phyloP scores from a whole-genome alignment of 2,888 invertebrate species.

The Cheiracanthium punctorium region DNA sequence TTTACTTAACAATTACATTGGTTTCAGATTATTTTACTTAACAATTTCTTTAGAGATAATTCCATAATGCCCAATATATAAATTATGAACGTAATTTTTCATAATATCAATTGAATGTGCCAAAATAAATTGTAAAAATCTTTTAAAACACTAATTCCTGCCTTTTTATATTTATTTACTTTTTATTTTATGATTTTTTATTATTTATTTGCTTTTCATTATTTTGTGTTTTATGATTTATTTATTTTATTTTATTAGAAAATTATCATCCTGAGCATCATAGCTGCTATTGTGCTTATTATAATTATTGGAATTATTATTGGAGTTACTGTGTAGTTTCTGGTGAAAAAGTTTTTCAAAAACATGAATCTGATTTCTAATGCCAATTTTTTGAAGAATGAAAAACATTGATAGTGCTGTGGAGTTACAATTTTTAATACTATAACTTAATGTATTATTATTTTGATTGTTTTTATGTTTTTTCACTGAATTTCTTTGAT shows the following conservation, averaged over 20 bases:
- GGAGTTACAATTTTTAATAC: too few species aligned
- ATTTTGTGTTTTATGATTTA: constrained; percentile 2
- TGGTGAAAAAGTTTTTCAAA: too few species aligned
- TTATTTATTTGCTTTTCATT: constrained; percentile 11
- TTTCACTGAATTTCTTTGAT: too few species aligned
- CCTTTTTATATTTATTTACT: not conserved
- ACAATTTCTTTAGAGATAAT: too few species aligned
- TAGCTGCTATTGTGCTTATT: constrained; percentile 26
- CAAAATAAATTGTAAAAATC: not conserved
- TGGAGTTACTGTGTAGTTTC: constrained; percentile 31
- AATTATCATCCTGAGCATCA: constrained; percentile 44
- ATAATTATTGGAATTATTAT: constrained; percentile 53
- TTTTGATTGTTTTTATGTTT: too few species aligned
- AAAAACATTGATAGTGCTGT: too few species aligned
- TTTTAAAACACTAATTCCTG: not conserved
- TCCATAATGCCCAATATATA: not conserved
- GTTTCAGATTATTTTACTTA: too few species aligned
- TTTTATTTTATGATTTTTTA: not conserved
- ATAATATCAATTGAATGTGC: not conserved
- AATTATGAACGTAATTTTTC: not conserved
- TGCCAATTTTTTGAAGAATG: too few species aligned
- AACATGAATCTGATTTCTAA: too few species aligned
- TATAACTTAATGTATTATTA: too few species aligned
- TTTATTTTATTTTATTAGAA: constrained; percentile 46
- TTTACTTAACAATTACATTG: too few species aligned